A percentile compares a stretch with the other conserved stretches of the same genome.
These are phyloP conservation scores for Tetragnatha versicolor DNA, from an alignment of 1,140 invertebrate species.

Conservation along the genomic window DNA sequence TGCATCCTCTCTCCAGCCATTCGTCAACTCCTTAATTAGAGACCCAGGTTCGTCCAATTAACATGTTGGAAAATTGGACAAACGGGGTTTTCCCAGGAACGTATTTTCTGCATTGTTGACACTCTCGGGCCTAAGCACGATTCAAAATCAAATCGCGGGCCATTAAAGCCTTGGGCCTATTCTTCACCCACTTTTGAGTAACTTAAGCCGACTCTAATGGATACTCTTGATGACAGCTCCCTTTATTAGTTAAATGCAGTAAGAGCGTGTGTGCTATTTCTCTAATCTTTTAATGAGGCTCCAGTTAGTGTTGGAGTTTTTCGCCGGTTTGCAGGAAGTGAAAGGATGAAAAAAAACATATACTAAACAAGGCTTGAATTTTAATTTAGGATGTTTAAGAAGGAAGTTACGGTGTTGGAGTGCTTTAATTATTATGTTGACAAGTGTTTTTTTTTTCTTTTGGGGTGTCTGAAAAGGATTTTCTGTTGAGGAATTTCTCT, in stretches of 20 bases:
- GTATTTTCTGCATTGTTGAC: slow-evolving; percentile 47
- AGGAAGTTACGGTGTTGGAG: background rate
- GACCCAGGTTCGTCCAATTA: slow-evolving; percentile 30
- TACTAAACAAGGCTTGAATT: background rate
- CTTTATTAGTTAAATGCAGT: slow-evolving; percentile 41
- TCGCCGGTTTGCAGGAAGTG: background rate
- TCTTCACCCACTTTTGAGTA: slow-evolving; percentile 16
- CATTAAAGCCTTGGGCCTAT: slow-evolving; percentile 12
- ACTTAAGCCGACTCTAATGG: slow-evolving; percentile 45
- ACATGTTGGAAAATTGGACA: slow-evolving; percentile 36
- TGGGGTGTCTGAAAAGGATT: background rate
- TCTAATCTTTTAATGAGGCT: background rate
- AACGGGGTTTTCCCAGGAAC: slow-evolving; percentile 35
- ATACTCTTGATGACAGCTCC: slow-evolving; percentile 2
- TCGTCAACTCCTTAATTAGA: background rate
- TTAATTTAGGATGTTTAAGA: slow-evolving; percentile 5
- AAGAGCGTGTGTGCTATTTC: background rate
- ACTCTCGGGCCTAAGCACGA: slow-evolving; percentile 21
- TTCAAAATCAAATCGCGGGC: slow-evolving; percentile 47
- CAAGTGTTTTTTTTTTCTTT: background rate
- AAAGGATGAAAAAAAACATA: background rate
- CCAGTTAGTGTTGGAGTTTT: background rate
- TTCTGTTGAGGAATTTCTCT: background rate
- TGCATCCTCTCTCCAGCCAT: too few species aligned
- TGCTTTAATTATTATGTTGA: background rate